Base-by-base conservation (phyloP, 2,888 invertebrate genomes). In the Parnassius mnemosyne region DNA sequence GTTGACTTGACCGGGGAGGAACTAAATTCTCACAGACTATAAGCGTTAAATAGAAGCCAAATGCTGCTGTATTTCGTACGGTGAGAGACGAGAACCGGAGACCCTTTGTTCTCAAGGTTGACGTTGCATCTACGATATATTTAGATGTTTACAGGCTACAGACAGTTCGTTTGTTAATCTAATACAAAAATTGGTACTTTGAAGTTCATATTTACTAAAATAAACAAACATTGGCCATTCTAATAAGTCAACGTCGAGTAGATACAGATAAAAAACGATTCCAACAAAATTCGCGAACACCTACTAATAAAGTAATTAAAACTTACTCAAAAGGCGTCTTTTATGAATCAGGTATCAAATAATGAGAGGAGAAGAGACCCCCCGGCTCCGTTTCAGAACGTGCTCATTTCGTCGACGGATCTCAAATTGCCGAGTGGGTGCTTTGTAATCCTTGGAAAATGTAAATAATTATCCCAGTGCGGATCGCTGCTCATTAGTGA, bases 321-420 rank as follows among this genome's bases (percentile, higher is more conserved):
- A 60, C 42, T 49, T 49, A 49, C 13, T 49, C 49, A 13, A 49
- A 60, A 41, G 53, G 3, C 41, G 42, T 42, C 47, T 60, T 56
- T 58, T 53, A 60, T 53, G 53, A 53, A 60, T 60, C 53, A 49
- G 59, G 53, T 60, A 60, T 60, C 59, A 60, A 60, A 60, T 60
- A 53, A 46, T 56, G 56, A 53, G 42, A 53, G 34, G 7, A 34
- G 34, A 3, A 13, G 13, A 42, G 43, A 34, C 53, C 59, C 58
- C 51, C 52, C 34, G 52, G 53, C 42, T 53, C 20, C 3, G 47
- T 56, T 47, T n/a, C 59, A 16, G 47, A 41, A 50, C 50, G 53
- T 20, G 46, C 58, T 25, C 25, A 47, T 56, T 56, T 52, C 58
- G 46, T 34, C 46, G 25, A 46, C 53, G 52, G n/a, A 46, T 46